A percentile compares a stretch with the other conserved stretches of the same genome.
phyloP scores from a whole-genome alignment of 1,140 invertebrate genomes.

The Daktulosphaira vitifoliae region DNA sequence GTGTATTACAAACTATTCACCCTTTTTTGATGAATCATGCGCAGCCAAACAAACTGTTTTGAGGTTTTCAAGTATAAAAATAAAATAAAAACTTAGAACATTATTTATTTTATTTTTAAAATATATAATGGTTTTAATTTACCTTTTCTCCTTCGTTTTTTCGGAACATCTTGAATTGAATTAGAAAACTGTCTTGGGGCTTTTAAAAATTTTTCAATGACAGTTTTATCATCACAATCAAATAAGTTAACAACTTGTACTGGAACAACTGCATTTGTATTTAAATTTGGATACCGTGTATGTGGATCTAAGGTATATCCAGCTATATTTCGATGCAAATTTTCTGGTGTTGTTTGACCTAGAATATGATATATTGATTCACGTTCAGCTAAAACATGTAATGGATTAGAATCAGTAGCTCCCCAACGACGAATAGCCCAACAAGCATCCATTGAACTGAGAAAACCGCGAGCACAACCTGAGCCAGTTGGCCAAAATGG shows the following conservation, averaged over 20 bases:
- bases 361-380: slow-evolving; percentile 86
- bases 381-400: slow-evolving; percentile 83
- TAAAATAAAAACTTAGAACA: background rate
- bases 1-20: slow-evolving; percentile 22
- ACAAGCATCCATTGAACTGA: slow-evolving; percentile 89
- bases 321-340: slow-evolving; percentile 78
- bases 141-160: slow-evolving; percentile 59
- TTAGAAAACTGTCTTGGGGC: slow-evolving; percentile 41
- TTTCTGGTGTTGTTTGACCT: slow-evolving; percentile 93
- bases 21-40: slow-evolving; percentile 12
- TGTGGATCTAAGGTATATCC: slow-evolving; percentile 84
- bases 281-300: slow-evolving; percentile 57
- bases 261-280: slow-evolving; percentile 51
- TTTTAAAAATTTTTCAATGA: slow-evolving; percentile 44
- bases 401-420: slow-evolving; percentile 53
- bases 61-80: slow-evolving; percentile 10
- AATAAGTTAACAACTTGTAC: slow-evolving; percentile 56
- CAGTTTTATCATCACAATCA: slow-evolving; percentile 52
- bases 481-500: slow-evolving; percentile 98
- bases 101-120: background rate
- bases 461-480: slow-evolving; percentile 92
- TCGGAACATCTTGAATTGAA: slow-evolving; percentile 46
- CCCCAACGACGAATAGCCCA: slow-evolving; percentile 89
- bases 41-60: slow-evolving; percentile 25
- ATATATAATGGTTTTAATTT: slow-evolving; percentile 1